phyloP scores from a whole-genome alignment of 2,797 vertebrate species.

The Propithecus perrieri region DNA sequence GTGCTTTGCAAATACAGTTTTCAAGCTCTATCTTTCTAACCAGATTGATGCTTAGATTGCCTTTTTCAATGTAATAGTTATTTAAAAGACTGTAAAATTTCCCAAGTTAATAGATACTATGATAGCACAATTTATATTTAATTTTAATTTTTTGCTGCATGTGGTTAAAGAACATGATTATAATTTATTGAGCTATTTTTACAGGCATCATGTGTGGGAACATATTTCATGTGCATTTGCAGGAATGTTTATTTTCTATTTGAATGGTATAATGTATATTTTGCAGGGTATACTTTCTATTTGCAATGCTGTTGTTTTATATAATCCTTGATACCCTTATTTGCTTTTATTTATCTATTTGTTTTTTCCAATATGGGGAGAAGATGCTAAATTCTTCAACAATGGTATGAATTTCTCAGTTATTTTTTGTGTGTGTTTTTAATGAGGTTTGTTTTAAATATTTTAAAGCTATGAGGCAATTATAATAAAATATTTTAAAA shows the following conservation, averaged over 20 bases:
- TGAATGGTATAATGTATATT: background rate
- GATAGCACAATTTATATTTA: constrained; percentile 15
- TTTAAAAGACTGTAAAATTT: constrained; percentile 49
- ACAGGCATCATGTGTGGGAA: background rate
- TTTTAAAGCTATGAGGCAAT: constrained; percentile 26
- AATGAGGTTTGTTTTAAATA: constrained; percentile 34
- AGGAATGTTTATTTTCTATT: constrained; percentile 23
- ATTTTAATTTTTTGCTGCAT: constrained; percentile 26
- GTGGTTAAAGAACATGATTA: background rate
- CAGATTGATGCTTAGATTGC: background rate
- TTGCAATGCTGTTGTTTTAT: background rate
- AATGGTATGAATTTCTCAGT: constrained; percentile 24
- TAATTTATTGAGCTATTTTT: background rate
- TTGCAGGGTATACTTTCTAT: background rate
- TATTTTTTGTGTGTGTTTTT: background rate
- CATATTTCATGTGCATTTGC: background rate
- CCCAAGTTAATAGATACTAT: background rate
- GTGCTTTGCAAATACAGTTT: constrained; percentile 19
- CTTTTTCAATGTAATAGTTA: constrained; percentile 7
- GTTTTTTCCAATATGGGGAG: background rate
- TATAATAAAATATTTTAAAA: constrained; percentile 46
- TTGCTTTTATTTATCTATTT: constrained; percentile 54
- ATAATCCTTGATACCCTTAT: constrained; percentile 13
- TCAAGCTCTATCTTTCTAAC: background rate
- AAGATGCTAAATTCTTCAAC: background rate